Percentiles rank a stretch among this genome's conserved stretches.
Evolutionary conservation across 2,113 vertebrate species (phyloP).

Genomic region (Eretmochelys imbricata): DNA sequence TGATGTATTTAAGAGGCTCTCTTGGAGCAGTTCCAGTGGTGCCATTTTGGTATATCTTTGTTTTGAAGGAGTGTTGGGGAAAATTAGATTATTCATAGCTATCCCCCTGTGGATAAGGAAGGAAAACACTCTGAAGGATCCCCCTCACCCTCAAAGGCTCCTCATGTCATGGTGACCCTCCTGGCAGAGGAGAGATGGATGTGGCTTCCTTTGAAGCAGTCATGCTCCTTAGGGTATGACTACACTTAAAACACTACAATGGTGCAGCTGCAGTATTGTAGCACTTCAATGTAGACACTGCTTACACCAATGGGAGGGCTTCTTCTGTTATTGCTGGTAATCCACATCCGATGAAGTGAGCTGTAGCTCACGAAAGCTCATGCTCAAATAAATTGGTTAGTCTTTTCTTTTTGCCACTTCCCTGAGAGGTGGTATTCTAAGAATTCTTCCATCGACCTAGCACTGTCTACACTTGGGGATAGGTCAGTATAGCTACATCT

Average conservation of each 20-base stretch:
- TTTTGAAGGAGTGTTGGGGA: not conserved
- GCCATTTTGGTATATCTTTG: not conserved
- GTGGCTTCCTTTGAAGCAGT: not conserved
- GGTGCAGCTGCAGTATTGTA: not conserved
- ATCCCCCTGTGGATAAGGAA: accelerated
- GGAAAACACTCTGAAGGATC: not conserved
- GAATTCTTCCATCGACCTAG: not conserved
- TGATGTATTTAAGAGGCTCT: slow-evolving; percentile 2
- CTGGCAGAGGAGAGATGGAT: accelerated
- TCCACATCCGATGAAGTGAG: too few species aligned
- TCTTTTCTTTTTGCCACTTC: not conserved
- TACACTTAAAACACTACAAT: not conserved
- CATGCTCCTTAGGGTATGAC: not conserved
- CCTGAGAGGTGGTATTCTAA: not conserved
- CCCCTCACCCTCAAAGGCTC: not conserved
- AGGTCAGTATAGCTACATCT: not conserved
- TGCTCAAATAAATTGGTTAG: too few species aligned
- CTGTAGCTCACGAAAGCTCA: too few species aligned
- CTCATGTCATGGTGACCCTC: accelerated
- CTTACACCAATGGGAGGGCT: not conserved
- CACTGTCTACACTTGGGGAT: not conserved
- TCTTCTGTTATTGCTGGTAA: not conserved
- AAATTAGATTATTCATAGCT: not conserved
- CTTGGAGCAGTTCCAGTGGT: not conserved
- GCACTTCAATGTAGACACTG: not conserved